These are phyloP conservation scores for Lasioglossum lativentre DNA, from an alignment of 2,888 invertebrate species.

Conservation along the genomic window DNA sequence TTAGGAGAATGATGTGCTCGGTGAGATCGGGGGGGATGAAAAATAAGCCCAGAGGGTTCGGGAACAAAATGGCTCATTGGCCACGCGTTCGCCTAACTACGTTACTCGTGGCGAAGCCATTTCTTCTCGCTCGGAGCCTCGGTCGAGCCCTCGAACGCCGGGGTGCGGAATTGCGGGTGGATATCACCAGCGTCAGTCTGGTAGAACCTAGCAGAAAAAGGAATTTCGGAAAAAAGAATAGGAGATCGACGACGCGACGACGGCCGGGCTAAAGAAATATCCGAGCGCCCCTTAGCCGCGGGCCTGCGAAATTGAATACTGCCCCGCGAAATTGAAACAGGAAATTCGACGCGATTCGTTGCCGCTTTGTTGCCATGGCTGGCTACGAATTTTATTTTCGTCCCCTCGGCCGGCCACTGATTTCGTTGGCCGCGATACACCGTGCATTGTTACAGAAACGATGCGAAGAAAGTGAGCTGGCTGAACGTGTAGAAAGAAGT, in stretches of 20 bases:
- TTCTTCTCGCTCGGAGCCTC: slow-evolving; percentile 72
- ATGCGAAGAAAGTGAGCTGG: slow-evolving; percentile 20
- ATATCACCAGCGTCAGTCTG: slow-evolving; percentile 60
- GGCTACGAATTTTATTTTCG: slow-evolving; percentile 62
- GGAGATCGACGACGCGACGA: neutral
- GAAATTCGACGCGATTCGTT: slow-evolving; percentile 78
- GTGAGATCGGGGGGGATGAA: slow-evolving; percentile 63
- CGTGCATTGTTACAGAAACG: slow-evolving; percentile 28
- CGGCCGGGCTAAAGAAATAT: slow-evolving; percentile 59
- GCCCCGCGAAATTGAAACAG: slow-evolving; percentile 78
- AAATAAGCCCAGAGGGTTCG: slow-evolving; percentile 74
- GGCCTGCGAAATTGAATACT: slow-evolving; percentile 81
- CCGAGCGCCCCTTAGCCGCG: slow-evolving; percentile 70
- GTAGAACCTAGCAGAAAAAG: slow-evolving; percentile 27
- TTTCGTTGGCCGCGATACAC: slow-evolving; percentile 43
- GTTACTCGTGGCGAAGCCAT: slow-evolving; percentile 79
- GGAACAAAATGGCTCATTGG: slow-evolving; percentile 82
- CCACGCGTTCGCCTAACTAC: slow-evolving; percentile 80
- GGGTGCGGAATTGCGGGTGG: slow-evolving; percentile 65
- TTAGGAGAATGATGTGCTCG: slow-evolving; percentile 21
- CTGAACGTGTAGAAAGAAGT: neutral
- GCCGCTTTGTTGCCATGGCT: slow-evolving; percentile 70
- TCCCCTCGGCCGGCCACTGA: slow-evolving; percentile 22
- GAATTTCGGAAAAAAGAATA: slow-evolving; percentile 37
- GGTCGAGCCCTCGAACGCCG: slow-evolving; percentile 47